A percentile compares a stretch with the other conserved stretches of the same genome.
Conservation (phyloP, 2,888 invertebrate species). For the Chaitophorus viminalis region DNA sequence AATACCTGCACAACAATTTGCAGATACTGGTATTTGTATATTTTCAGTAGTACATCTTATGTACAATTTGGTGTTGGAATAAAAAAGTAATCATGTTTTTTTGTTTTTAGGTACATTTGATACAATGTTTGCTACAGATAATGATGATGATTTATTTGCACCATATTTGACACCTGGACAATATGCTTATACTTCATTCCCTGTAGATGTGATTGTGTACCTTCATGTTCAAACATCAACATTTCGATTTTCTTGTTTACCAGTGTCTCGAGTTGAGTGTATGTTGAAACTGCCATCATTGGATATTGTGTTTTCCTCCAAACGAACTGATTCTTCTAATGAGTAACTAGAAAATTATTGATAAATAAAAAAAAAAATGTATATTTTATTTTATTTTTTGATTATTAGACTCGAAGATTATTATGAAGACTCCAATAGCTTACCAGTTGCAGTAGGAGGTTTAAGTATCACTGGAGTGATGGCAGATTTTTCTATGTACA, state of each 20-base stretch:
- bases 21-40: conserved; percentile 33
- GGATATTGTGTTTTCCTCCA: conserved; percentile 96
- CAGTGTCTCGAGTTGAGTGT: conserved; percentile 94
- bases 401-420: conserved; percentile 60
- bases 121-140: conserved; percentile 59
- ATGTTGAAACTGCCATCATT: conserved; percentile 95
- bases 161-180: conserved; percentile 69
- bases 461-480: conserved; percentile 95
- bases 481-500: conserved; percentile 96
- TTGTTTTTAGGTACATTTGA: conserved; percentile 53
- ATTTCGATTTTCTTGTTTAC: conserved; percentile 94
- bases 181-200: conserved; percentile 92
- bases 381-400: conserved; percentile 19
- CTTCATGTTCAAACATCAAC: conserved; percentile 98
- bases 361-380: not conserved
- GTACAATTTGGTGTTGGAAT: not conserved
- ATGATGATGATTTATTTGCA: conserved; percentile 63
- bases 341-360: conserved; percentile 64
- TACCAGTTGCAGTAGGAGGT: conserved; percentile 76
- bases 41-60: not conserved
- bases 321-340: conserved; percentile 81
- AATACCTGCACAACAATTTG: conserved; percentile 73
- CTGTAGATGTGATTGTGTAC: conserved; percentile 98
- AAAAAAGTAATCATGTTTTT: not conserved
- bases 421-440: conserved; percentile 56